Base-by-base conservation (phyloP, 2,113 vertebrate genomes). In the Opisthocomus hoazin region DNA sequence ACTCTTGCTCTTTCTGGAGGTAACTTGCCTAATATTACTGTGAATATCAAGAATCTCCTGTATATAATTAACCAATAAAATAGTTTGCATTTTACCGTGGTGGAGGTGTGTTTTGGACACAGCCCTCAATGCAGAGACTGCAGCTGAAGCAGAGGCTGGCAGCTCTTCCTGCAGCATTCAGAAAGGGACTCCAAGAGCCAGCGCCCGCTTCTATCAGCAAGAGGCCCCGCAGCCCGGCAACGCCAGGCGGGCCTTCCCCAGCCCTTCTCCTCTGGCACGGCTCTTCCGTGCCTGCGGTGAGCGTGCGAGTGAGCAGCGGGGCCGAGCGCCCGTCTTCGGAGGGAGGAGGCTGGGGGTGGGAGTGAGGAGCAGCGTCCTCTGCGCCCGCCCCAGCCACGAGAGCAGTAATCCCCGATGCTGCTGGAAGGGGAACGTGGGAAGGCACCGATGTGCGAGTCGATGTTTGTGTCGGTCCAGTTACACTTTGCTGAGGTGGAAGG, bases 1-100 rank as follows among this genome's bases (percentile, higher is more conserved):
- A 61, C 60, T 90, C 77, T 45, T 83, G 91, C 60, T 92, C 37
- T 90, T 53, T 79, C 78, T 95, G 93, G 75, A n/a, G 13, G 82
- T 89, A 89, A 92, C 53, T 61, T 79, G 70, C 85, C 66, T 91
- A 24, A 77, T 50, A 51, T 79, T 79, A 90, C 70, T 93, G 79
- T 97, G 93, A 91, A 84, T 90, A 84, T 89, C 70, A 45, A 95
- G 57, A 94, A 80, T 94, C 46, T 85, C 85, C 80, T 97, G 96
- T 97, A 96, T 26, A 89, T 94, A 94, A 95, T 92, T 93, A 97
- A 93, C 84, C 84, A 97, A 96, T 97, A 96, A 97, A 97, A 60
- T 61, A 89, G 90, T 91, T 36, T 45, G 90, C 91, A 96, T 97
- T 95, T 97, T 94, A 87, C 32, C 34, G 27, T 41, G 48, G 24